These are phyloP conservation scores for Ophion obscuratus DNA, from an alignment of 2,888 invertebrate species.

Conservation along the genomic window DNA sequence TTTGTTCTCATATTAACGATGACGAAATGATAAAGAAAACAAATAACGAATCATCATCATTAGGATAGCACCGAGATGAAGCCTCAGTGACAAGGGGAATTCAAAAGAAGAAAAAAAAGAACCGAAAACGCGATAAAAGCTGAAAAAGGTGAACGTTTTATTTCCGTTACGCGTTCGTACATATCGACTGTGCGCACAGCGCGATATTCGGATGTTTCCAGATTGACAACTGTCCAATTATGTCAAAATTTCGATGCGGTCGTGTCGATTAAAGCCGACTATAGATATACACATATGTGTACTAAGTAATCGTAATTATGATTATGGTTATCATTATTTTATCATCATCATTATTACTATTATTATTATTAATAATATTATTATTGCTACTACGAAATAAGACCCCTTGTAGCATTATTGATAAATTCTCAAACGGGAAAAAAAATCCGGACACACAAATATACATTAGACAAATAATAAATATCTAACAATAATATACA, in stretches of 20 bases:
- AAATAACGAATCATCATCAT: slow-evolving; percentile 28
- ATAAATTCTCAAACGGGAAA: slow-evolving; percentile 56
- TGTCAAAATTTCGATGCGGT: slow-evolving; percentile 61
- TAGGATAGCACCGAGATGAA: slow-evolving; percentile 28
- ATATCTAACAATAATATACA: slow-evolving; percentile 78
- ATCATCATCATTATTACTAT: slow-evolving; percentile 75
- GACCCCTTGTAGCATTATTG: slow-evolving; percentile 78
- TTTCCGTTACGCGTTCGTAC: slow-evolving; percentile 71
- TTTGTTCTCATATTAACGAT: slow-evolving; percentile 55
- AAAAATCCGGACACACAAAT: slow-evolving; percentile 17
- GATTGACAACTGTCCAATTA: slow-evolving; percentile 56
- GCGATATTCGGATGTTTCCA: slow-evolving; percentile 64
- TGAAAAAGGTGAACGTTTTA: slow-evolving; percentile 45
- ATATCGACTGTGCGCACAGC: slow-evolving; percentile 64
- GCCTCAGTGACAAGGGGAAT: slow-evolving; percentile 38
- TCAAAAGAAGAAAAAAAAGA: slow-evolving; percentile 12
- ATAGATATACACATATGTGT: slow-evolving; percentile 66
- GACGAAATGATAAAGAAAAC: slow-evolving; percentile 35
- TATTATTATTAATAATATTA: slow-evolving; percentile 72
- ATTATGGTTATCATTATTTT: slow-evolving; percentile 44
- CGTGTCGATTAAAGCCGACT: slow-evolving; percentile 52
- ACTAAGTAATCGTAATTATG: slow-evolving; percentile 70
- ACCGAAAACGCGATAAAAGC: slow-evolving; percentile 3
- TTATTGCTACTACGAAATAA: slow-evolving; percentile 79
- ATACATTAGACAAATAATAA: slow-evolving; percentile 74